These are phyloP conservation scores for Campoletis raptor DNA, from an alignment of 2,888 invertebrate species.

Conservation along the genomic window DNA sequence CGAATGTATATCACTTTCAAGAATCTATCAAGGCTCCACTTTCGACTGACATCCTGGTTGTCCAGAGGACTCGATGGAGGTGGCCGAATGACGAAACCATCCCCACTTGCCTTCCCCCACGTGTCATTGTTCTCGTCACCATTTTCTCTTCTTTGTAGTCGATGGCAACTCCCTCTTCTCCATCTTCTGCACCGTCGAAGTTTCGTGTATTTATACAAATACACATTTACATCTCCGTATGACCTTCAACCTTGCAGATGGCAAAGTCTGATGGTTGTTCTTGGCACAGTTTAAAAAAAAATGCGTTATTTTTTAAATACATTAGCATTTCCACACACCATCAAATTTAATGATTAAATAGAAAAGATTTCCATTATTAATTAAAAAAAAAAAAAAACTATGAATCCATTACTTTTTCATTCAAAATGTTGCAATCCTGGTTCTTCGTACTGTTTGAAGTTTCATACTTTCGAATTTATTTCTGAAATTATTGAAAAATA, in stretches of 20 bases:
- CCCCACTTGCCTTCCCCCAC: slow-evolving; percentile 74
- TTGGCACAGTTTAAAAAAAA: neutral
- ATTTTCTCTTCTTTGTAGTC: slow-evolving; percentile 18
- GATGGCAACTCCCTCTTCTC: slow-evolving; percentile 72
- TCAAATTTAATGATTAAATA: too few species aligned
- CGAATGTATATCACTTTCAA: slow-evolving; percentile 31
- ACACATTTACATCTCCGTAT: neutral
- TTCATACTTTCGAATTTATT: neutral
- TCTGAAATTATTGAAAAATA: neutral
- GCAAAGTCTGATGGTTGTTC: neutral
- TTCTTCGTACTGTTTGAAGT: neutral
- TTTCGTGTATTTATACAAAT: neutral
- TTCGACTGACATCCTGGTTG: slow-evolving; percentile 80
- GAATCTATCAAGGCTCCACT: slow-evolving; percentile 75
- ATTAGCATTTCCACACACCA: too few species aligned
- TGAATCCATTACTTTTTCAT: too few species aligned
- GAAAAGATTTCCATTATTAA: too few species aligned
- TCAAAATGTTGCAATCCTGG: too few species aligned
- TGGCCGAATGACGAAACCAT: slow-evolving; percentile 79
- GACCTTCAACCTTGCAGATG: neutral
- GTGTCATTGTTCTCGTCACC: slow-evolving; percentile 1
- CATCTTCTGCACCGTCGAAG: slow-evolving; percentile 36
- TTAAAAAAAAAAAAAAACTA: too few species aligned
- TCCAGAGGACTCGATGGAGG: slow-evolving; percentile 80
- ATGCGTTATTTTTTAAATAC: too few species aligned